Evolutionary conservation across 2,797 vertebrate genomes (phyloP).

Genomic region (Sebastiscus albofasciatus): DNA sequence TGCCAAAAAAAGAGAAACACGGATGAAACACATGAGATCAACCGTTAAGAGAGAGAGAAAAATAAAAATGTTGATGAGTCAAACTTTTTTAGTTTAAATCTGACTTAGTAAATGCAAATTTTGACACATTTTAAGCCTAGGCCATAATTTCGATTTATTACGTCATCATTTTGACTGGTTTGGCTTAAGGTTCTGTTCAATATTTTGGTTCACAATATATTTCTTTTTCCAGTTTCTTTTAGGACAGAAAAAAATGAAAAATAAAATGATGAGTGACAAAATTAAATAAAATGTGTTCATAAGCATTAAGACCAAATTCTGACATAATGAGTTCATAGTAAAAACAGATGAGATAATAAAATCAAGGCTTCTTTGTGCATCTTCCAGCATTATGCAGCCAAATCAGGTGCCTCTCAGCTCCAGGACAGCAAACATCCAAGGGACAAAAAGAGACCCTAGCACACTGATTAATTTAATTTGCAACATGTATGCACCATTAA

Average conservation of each 20-base stretch:
- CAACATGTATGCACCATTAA: not conserved
- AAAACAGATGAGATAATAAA: not conserved
- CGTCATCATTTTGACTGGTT: not conserved
- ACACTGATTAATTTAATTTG: not conserved
- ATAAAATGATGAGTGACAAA: not conserved
- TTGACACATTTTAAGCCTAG: too few relatives aligned
- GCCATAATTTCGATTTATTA: not conserved
- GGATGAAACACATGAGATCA: too few relatives aligned
- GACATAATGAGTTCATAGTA: not conserved
- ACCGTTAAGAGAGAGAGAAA: not conserved
- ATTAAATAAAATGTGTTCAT: not conserved
- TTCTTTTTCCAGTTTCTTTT: too few relatives aligned
- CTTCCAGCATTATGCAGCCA: not conserved
- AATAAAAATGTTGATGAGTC: too few relatives aligned
- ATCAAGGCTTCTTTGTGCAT: not conserved
- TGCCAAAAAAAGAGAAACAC: not conserved
- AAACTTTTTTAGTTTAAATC: too few relatives aligned
- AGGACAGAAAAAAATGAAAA: not conserved
- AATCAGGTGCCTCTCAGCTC: not conserved
- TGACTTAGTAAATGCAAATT: too few relatives aligned
- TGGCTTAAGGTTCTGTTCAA: not conserved
- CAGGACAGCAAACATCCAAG: not conserved
- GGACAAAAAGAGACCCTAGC: not conserved
- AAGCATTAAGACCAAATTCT: not conserved
- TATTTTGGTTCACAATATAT: not conserved